Evolutionary conservation across 2,113 vertebrate genomes (phyloP).

Genomic region (Neoarius graeffei): DNA sequence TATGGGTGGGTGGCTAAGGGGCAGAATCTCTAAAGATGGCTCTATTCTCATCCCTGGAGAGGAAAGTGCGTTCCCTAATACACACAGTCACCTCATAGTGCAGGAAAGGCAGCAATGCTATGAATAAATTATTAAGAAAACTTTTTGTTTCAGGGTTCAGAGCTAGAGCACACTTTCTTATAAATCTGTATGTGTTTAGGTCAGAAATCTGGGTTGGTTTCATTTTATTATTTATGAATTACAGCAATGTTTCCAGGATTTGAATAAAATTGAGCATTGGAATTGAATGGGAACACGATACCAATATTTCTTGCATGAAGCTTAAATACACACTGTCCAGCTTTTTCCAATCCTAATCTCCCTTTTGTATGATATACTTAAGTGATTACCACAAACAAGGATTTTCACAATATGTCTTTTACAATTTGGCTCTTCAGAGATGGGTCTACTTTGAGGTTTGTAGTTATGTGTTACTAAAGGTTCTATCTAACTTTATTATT

Average conservation of each 20-base stretch:
- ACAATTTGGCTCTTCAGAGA: background rate
- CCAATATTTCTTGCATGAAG: background rate
- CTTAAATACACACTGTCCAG: background rate
- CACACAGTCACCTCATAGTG: background rate
- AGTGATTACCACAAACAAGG: background rate
- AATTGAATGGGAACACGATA: background rate
- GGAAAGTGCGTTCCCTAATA: background rate
- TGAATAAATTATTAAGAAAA: background rate
- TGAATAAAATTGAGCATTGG: background rate
- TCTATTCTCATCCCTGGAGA: conserved; percentile 8
- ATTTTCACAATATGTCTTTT: background rate
- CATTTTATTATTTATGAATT: conserved; percentile 18
- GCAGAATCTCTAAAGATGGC: background rate
- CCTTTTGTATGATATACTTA: background rate
- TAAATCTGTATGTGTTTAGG: background rate
- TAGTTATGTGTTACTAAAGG: background rate
- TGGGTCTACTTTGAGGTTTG: background rate
- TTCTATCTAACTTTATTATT: background rate
- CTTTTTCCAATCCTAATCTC: background rate
- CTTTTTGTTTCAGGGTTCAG: background rate
- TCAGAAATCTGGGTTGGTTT: background rate
- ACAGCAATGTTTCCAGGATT: background rate
- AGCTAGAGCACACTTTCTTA: background rate
- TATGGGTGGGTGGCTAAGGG: background rate
- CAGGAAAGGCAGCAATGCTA: background rate